These are phyloP conservation scores for Scaptomyza reducta DNA, from an alignment of 2,888 invertebrate species.

Conservation along the genomic window DNA sequence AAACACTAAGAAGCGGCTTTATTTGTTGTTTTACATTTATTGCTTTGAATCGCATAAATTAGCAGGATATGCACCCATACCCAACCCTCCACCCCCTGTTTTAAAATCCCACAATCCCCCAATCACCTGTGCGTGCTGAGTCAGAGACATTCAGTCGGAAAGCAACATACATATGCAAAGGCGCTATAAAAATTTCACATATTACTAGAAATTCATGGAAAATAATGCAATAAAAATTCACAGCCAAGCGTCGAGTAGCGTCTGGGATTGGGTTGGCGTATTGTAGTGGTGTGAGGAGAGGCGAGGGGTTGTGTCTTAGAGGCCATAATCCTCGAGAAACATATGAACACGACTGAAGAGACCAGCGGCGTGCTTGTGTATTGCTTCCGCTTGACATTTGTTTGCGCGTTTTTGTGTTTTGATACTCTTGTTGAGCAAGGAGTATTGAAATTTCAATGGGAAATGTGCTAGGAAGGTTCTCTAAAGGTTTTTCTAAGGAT, in stretches of 20 bases:
- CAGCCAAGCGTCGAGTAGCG: slow-evolving; percentile 56
- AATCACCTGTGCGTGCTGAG: slow-evolving; percentile 51
- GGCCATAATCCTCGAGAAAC: slow-evolving; percentile 47
- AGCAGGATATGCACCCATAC: slow-evolving; percentile 19
- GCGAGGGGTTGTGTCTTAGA: slow-evolving; percentile 42
- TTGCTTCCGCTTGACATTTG: slow-evolving; percentile 43
- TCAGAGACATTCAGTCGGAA: slow-evolving; percentile 5
- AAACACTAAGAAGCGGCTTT: slow-evolving; percentile 19
- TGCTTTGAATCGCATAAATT: slow-evolving; percentile 61
- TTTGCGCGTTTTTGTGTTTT: slow-evolving; percentile 6
- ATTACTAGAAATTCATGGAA: slow-evolving; percentile 82
- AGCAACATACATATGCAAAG: slow-evolving; percentile 32
- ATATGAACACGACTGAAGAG: slow-evolving; percentile 29
- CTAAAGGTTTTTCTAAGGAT: background rate
- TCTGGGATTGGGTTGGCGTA: slow-evolving; percentile 12
- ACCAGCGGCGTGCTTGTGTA: slow-evolving; percentile 14
- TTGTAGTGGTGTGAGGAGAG: background rate
- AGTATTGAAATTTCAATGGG: background rate
- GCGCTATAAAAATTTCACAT: slow-evolving; percentile 71
- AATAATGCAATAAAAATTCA: slow-evolving; percentile 83
- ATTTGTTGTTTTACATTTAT: slow-evolving; percentile 22
- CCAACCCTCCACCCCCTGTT: too few relatives aligned
- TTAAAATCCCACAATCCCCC: slow-evolving; percentile 24
- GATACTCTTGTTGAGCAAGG: slow-evolving; percentile 19
- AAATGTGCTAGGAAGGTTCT: background rate